A percentile compares a stretch with the other conserved stretches of the same genome.
Evolutionary conservation across 2,113 vertebrate species (phyloP).

Genomic region (Erinaceus europaeus): DNA sequence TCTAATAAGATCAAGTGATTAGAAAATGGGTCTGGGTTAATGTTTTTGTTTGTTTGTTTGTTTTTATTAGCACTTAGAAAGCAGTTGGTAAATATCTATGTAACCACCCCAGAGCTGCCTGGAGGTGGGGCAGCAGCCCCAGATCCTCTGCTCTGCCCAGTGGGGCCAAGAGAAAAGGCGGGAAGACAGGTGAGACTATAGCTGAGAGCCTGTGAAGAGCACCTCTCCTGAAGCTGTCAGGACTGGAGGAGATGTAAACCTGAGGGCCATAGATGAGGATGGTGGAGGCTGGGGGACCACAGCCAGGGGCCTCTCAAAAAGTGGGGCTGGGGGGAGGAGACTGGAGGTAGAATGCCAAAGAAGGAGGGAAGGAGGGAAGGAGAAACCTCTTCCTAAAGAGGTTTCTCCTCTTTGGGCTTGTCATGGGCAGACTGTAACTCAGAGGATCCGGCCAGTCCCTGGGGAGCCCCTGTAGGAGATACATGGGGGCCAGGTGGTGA

Average conservation of each 20-base stretch:
- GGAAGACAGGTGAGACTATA: neutral
- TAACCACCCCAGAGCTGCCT: neutral
- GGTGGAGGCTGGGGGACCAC: neutral
- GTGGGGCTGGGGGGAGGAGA: neutral
- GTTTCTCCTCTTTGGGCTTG: no score
- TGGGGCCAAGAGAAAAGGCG: neutral
- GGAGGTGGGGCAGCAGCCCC: neutral
- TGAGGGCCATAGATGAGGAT: neutral
- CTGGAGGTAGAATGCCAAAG: neutral
- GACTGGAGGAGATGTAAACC: neutral
- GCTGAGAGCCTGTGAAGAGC: neutral
- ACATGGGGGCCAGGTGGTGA: no score
- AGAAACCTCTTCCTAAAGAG: no score
- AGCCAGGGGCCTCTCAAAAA: neutral
- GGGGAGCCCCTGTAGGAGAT: no score
- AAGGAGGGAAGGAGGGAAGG: neutral
- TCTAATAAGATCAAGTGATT: slow-evolving; percentile 42
- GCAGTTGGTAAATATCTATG: neutral
- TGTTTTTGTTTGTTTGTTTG: slow-evolving; percentile 66
- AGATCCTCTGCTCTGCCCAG: no score
- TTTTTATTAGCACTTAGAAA: slow-evolving; percentile 45
- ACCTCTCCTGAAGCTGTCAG: neutral
- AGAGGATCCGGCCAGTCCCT: neutral
- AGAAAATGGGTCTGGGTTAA: slow-evolving; percentile 49
- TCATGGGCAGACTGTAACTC: neutral